Conservation (phyloP, 2,888 invertebrate genomes). For the Liopterus haemorrhoidalis region DNA sequence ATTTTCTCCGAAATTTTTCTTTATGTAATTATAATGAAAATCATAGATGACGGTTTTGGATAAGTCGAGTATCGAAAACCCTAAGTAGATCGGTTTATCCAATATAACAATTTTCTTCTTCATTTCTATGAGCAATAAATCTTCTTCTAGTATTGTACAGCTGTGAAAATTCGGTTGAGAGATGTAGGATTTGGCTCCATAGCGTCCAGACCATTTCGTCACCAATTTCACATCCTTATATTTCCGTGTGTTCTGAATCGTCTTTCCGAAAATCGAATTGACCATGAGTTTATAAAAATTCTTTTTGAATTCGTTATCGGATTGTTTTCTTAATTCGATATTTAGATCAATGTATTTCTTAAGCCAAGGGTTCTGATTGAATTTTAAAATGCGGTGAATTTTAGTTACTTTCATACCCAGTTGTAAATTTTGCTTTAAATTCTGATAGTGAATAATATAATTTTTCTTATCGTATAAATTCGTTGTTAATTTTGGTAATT, state of each 20-base stretch:
- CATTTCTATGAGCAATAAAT: slow-evolving; percentile 40
- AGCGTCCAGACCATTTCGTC: slow-evolving; percentile 36
- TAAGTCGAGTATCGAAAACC: slow-evolving; percentile 41
- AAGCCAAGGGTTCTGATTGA: slow-evolving; percentile 38
- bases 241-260: no score
- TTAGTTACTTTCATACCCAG: neutral
- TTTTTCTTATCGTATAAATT: slow-evolving; percentile 28
- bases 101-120: slow-evolving; percentile 32
- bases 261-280: slow-evolving; percentile 42
- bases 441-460: no score
- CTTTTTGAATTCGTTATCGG: slow-evolving; percentile 39
- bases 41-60: slow-evolving; percentile 40
- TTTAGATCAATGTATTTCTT: slow-evolving; percentile 36
- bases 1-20: slow-evolving; percentile 27
- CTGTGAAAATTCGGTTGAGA: slow-evolving; percentile 37
- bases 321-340: slow-evolving; percentile 29
- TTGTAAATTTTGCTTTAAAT: slow-evolving; percentile 28
- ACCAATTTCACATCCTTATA: slow-evolving; percentile 37
- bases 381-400: slow-evolving; percentile 34
- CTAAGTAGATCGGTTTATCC: slow-evolving; percentile 42
- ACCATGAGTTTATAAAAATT: slow-evolving; percentile 42
- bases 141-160: slow-evolving; percentile 36
- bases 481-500: slow-evolving; percentile 26
- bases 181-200: slow-evolving; percentile 36
- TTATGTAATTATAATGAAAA: slow-evolving; percentile 36